Evolutionary conservation across 2,797 vertebrate genomes (phyloP).

Genomic region (Takifugu rubripes): DNA sequence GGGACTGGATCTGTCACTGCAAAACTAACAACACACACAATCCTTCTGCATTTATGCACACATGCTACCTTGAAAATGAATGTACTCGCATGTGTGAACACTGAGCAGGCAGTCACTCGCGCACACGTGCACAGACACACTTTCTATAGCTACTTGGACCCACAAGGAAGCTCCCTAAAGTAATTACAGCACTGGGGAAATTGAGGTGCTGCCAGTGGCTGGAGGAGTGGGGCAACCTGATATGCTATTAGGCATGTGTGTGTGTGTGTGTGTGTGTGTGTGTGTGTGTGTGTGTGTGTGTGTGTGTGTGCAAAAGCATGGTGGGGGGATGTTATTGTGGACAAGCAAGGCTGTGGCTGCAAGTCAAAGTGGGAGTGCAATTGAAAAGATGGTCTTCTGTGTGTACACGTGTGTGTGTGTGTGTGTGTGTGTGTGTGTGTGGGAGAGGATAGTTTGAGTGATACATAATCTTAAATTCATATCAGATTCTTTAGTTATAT

Average conservation of each 20-base stretch:
- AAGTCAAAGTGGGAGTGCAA: conserved; percentile 57
- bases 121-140: conserved; percentile 14
- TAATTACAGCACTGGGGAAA: conserved; percentile 75
- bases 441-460: not conserved
- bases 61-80: not conserved
- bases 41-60: not conserved
- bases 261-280: conserved; percentile 11
- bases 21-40: conserved; percentile 65
- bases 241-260: conserved; percentile 70
- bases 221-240: conserved; percentile 71
- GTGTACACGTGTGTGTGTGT: conserved; percentile 9
- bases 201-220: conserved; percentile 65
- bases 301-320: not conserved
- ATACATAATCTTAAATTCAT: conserved; percentile 9
- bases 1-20: conserved; percentile 67
- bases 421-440: conserved; percentile 3
- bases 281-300: not conserved
- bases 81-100: not conserved
- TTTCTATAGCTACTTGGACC: conserved; percentile 42
- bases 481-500: too few species aligned
- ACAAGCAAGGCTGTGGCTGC: conserved; percentile 54
- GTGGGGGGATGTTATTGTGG: conserved; percentile 20
- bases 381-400: conserved; percentile 25
- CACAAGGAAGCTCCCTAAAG: conserved; percentile 71
- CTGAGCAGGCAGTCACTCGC: not conserved